These are phyloP conservation scores for Labia minor DNA, from an alignment of 2,888 invertebrate genomes.

Conservation along the genomic window DNA sequence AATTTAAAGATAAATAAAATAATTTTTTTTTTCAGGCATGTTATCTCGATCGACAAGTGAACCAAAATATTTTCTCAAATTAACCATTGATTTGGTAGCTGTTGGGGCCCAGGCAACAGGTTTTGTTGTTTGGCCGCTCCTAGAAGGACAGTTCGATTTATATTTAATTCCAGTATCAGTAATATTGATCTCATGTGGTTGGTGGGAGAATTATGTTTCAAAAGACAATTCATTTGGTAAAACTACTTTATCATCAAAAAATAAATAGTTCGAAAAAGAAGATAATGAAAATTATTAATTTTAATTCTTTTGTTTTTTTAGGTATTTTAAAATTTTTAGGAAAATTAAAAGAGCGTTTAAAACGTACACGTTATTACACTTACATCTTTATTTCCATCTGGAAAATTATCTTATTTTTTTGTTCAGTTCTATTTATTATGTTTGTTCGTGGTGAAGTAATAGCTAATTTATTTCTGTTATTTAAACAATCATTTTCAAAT, in stretches of 20 bases:
- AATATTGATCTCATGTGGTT: conserved; percentile 59
- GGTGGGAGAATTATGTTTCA: conserved; percentile 73
- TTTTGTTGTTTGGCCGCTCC: conserved; percentile 56
- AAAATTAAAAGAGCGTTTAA: conserved; percentile 45
- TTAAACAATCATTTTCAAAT: conserved; percentile 27
- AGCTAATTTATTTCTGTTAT: conserved; percentile 30
- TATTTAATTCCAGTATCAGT: conserved; percentile 55
- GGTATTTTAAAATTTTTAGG: conserved; percentile 38
- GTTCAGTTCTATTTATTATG: conserved; percentile 49
- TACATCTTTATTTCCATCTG: conserved; percentile 62
- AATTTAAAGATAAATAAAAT: too few species aligned
- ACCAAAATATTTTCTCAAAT: conserved; percentile 35
- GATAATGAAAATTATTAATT: too few species aligned
- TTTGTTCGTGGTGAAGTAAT: conserved; percentile 31
- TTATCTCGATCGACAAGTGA: conserved; percentile 36
- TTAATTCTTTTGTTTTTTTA: conserved; percentile 29
- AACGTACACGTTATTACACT: conserved; percentile 53
- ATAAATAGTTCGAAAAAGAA: too few species aligned
- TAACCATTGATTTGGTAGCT: conserved; percentile 48
- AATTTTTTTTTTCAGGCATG: conserved; percentile 24
- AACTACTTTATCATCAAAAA: too few species aligned
- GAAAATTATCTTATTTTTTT: conserved; percentile 64
- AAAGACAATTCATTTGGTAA: conserved; percentile 29
- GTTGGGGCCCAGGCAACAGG: conserved; percentile 53
- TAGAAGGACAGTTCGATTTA: conserved; percentile 40